phyloP scores from a whole-genome alignment of 1,140 invertebrate genomes.

The Triops cancriformis region DNA sequence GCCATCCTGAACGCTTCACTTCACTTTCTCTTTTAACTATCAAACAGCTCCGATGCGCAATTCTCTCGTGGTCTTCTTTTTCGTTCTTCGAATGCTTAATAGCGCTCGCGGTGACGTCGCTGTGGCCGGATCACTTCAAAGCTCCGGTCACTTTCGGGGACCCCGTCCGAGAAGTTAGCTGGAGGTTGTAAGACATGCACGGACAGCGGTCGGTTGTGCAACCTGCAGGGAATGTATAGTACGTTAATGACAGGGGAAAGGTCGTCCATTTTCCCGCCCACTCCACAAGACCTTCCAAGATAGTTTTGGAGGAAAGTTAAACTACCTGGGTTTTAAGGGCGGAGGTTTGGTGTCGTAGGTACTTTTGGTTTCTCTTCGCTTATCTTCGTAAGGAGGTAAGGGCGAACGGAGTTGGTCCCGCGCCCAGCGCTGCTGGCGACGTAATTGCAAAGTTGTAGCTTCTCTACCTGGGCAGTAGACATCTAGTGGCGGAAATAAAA shows the following conservation, averaged over 20 bases:
- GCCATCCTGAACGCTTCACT: not conserved
- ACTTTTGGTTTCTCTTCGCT: not conserved
- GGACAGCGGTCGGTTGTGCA: not conserved
- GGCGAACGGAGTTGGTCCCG: not conserved
- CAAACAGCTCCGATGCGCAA: not conserved
- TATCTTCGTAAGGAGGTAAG: not conserved
- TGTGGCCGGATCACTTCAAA: not conserved
- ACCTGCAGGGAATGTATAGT: not conserved
- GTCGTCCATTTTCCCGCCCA: not conserved
- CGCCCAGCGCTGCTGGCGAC: not conserved
- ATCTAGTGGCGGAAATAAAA: not conserved
- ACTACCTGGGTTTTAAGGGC: not conserved
- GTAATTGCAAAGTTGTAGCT: not conserved
- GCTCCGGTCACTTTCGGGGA: not conserved
- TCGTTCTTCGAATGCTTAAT: not conserved
- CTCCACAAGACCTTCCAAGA: too few species aligned
- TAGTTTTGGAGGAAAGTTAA: not conserved
- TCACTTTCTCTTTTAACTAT: not conserved
- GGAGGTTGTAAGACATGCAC: not conserved
- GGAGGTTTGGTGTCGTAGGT: not conserved
- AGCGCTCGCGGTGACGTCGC: conserved; percentile 2
- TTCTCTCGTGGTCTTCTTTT: not conserved
- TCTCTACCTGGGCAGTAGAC: not conserved
- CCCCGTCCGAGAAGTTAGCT: not conserved
- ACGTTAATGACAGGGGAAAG: not conserved